Conservation (phyloP, 2,113 vertebrate genomes). For the Ammodytes dubius region DNA sequence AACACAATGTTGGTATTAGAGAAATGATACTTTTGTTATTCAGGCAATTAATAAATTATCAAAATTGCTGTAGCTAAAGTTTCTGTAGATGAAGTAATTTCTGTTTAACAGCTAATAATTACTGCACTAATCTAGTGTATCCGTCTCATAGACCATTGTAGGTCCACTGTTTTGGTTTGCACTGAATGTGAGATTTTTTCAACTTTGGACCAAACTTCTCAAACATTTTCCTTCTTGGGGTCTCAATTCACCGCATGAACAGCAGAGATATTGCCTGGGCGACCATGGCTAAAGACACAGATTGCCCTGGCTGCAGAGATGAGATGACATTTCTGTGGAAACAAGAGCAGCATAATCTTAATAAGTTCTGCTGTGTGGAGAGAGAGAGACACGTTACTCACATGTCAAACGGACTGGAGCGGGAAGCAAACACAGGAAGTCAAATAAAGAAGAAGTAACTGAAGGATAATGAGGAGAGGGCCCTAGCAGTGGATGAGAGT, state of each 20-base stretch:
- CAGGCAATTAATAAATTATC: neutral
- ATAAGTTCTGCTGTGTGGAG: conserved; percentile 84
- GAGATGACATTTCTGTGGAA: conserved; percentile 84
- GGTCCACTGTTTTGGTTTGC: conserved; percentile 42
- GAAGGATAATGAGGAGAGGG: conserved; percentile 29
- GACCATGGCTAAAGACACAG: conserved; percentile 81
- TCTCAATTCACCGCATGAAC: conserved; percentile 70
- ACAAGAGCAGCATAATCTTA: conserved; percentile 90
- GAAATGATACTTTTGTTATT: too few species aligned
- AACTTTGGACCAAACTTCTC: conserved; percentile 60
- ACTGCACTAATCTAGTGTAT: neutral
- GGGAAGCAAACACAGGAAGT: conserved; percentile 54
- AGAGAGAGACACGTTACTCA: conserved; percentile 62
- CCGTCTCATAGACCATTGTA: neutral
- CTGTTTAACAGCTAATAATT: neutral
- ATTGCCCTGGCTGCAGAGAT: conserved; percentile 81
- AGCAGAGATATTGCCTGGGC: conserved; percentile 74
- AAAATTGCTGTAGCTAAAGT: neutral
- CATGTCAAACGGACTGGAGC: conserved; percentile 53
- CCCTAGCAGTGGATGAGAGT: conserved; percentile 14
- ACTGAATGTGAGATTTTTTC: conserved; percentile 36
- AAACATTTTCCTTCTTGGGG: conserved; percentile 61
- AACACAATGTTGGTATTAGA: neutral
- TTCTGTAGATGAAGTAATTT: neutral
- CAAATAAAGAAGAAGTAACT: conserved; percentile 28